Conservation (phyloP, 2,888 invertebrate genomes). For the Campoplex capitator region DNA sequence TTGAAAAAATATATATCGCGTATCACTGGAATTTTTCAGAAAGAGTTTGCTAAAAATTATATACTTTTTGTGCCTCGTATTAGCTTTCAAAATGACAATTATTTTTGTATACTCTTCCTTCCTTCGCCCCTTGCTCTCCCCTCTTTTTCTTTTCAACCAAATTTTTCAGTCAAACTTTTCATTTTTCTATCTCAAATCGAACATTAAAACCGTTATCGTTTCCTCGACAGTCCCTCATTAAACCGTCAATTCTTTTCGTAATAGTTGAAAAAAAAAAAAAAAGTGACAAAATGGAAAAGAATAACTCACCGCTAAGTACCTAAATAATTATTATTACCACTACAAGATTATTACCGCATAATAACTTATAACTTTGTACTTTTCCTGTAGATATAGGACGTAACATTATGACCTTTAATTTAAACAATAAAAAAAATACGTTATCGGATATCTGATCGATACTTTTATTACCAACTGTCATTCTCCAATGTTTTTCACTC, state of each 20-base stretch:
- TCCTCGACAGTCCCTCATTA: not conserved
- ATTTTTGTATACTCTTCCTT: conserved; percentile 70
- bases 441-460: conserved; percentile 74
- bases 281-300: not conserved
- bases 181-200: conserved; percentile 12
- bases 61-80: conserved; percentile 82
- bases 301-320: conserved; percentile 67
- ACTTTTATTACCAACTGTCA: not conserved
- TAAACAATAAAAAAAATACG: conserved; percentile 82
- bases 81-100: conserved; percentile 79
- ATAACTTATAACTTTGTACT: conserved; percentile 83
- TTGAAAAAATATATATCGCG: not conserved
- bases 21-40: conserved; percentile 54
- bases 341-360: conserved; percentile 73
- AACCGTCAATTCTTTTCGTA: conserved; percentile 69
- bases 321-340: conserved; percentile 68
- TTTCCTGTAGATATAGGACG: conserved; percentile 83
- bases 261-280: conserved; percentile 15
- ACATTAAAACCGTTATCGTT: not conserved
- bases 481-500: not conserved
- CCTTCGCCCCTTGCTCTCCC: not conserved
- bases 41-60: conserved; percentile 76
- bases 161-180: conserved; percentile 16
- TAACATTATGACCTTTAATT: conserved; percentile 81
- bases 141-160: not conserved